Conservation (phyloP, 1,140 invertebrate genomes). For the Belonocnema kinseyi region DNA sequence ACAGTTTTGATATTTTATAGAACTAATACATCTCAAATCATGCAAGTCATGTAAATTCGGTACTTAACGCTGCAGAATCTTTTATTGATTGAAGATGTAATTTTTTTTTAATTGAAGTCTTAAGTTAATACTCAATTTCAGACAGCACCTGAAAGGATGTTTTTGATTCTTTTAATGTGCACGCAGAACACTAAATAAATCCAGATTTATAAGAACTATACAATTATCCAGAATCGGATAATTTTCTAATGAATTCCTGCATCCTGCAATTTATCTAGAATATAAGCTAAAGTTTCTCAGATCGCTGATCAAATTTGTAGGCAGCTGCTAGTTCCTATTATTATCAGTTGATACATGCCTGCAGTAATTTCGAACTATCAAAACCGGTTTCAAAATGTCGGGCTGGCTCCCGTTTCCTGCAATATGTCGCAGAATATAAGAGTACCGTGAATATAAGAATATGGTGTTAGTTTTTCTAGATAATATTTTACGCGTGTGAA, state of each 20-base stretch:
- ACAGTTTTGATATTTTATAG: no score
- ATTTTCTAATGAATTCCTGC: conserved; percentile 41
- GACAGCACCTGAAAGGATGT: neutral
- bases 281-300: conserved; percentile 31
- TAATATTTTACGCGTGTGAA: neutral
- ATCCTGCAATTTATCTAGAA: conserved; percentile 37
- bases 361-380: conserved; percentile 48
- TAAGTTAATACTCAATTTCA: no score
- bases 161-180: neutral
- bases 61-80: no score
- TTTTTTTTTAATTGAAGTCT: no score
- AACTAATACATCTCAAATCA: no score
- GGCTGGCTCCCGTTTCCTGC: conserved; percentile 33
- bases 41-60: no score
- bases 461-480: neutral
- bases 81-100: no score
- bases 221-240: conserved; percentile 44
- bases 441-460: neutral
- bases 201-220: neutral
- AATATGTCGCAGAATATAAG: conserved; percentile 7
- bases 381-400: conserved; percentile 55
- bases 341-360: conserved; percentile 34
- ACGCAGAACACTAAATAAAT: neutral
- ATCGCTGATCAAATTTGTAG: conserved; percentile 25
- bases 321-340: conserved; percentile 5